phyloP scores from a whole-genome alignment of 2,888 invertebrate genomes.

The Bugulina stolonifera region DNA sequence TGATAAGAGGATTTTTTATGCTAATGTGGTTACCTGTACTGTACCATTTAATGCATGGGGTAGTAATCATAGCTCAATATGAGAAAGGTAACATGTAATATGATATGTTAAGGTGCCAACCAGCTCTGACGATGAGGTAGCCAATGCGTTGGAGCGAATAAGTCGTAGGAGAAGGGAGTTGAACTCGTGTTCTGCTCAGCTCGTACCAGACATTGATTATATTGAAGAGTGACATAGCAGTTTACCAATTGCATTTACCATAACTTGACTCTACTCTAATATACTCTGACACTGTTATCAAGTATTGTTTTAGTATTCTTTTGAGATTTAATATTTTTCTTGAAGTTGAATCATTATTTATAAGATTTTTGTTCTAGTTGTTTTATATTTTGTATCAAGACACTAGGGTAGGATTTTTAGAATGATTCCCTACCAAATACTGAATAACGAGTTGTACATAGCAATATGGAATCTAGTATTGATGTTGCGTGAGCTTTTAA shows the following conservation, averaged over 20 bases:
- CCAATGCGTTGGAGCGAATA: background rate
- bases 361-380: background rate
- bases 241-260: no score
- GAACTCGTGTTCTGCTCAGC: background rate
- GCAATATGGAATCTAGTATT: no score
- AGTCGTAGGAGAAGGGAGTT: background rate
- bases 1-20: no score
- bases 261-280: background rate
- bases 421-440: no score
- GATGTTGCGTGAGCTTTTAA: no score
- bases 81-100: no score
- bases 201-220: background rate
- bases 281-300: background rate
- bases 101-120: background rate
- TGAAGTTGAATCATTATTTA: background rate
- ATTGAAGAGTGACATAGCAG: constrained; percentile 14
- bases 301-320: background rate
- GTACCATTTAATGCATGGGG: no score
- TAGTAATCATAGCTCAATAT: no score
- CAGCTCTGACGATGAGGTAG: constrained; percentile 17
- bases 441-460: no score
- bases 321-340: background rate
- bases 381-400: background rate
- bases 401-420: no score
- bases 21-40: no score